phyloP scores from a whole-genome alignment of 2,113 vertebrate species.

The Psilopsiagon aurifrons region DNA sequence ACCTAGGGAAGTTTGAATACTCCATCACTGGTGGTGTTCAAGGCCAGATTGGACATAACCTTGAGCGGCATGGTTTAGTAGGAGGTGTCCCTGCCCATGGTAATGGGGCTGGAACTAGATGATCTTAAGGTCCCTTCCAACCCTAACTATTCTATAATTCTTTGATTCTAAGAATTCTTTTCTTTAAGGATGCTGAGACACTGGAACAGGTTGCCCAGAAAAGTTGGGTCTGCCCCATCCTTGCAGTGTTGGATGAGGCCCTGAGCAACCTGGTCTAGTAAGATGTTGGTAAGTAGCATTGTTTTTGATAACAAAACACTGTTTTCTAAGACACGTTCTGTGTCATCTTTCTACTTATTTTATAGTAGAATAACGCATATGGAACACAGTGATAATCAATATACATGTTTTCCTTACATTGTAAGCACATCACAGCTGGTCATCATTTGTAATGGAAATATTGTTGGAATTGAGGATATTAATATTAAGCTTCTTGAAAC shows the following conservation, averaged over 20 bases:
- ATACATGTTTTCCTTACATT: not conserved
- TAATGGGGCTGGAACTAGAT: no score
- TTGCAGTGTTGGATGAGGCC: not conserved
- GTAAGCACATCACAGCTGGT: not conserved
- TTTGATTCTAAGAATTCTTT: not conserved
- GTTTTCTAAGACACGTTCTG: not conserved
- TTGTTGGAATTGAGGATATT: not conserved
- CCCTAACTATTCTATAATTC: no score
- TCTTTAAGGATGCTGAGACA: not conserved
- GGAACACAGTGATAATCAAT: not conserved
- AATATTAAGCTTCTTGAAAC: not conserved
- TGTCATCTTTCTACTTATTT: not conserved
- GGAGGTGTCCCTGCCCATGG: no score
- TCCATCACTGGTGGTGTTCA: no score
- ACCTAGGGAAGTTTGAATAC: no score
- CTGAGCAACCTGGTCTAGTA: not conserved
- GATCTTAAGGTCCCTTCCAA: no score
- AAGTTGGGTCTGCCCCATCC: not conserved
- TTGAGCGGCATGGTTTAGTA: no score
- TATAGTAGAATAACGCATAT: not conserved
- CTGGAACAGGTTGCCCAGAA: not conserved
- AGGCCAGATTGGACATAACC: no score
- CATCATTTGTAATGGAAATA: not conserved
- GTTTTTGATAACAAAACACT: not conserved
- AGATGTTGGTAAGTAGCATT: not conserved